phyloP scores from a whole-genome alignment of 35 echinoderm and acorn worm genomes.

The Ptychodera flava region DNA sequence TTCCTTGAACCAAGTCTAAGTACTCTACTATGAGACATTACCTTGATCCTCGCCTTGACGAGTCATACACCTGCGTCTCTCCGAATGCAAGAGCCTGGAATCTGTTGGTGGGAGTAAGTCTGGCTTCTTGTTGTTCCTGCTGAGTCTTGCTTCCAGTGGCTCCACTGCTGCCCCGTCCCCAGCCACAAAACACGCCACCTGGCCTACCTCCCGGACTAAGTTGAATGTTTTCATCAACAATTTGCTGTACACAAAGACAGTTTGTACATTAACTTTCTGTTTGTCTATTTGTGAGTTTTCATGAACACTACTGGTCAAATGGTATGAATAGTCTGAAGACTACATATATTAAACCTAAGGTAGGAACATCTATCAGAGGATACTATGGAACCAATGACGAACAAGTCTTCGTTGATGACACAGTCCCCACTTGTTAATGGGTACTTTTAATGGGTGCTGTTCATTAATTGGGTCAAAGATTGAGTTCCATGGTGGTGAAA shows the following conservation, averaged over 20 bases:
- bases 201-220: constrained; percentile 63
- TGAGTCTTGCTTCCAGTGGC: constrained; percentile 42
- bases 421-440: no score
- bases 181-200: constrained; percentile 50
- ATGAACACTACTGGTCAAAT: no score
- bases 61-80: constrained; percentile 4
- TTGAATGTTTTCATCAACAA: constrained; percentile 68
- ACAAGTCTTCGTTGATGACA: no score
- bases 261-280: background rate
- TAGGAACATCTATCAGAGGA: no score
- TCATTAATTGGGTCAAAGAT: no score
- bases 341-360: no score
- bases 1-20: no score
- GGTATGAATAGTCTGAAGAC: no score
- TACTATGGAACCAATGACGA: no score
- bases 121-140: constrained; percentile 7
- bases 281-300: constrained; percentile 2
- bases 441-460: no score
- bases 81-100: constrained; percentile 9
- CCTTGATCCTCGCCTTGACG: constrained; percentile 32
- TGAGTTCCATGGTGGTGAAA: no score
- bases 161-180: constrained; percentile 64
- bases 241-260: constrained; percentile 26
- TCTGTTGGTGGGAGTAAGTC: constrained; percentile 37
- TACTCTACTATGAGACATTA: no score